These are phyloP conservation scores for Gymnothorax javanicus DNA, from an alignment of 2,797 vertebrate genomes.

Conservation along the genomic window DNA sequence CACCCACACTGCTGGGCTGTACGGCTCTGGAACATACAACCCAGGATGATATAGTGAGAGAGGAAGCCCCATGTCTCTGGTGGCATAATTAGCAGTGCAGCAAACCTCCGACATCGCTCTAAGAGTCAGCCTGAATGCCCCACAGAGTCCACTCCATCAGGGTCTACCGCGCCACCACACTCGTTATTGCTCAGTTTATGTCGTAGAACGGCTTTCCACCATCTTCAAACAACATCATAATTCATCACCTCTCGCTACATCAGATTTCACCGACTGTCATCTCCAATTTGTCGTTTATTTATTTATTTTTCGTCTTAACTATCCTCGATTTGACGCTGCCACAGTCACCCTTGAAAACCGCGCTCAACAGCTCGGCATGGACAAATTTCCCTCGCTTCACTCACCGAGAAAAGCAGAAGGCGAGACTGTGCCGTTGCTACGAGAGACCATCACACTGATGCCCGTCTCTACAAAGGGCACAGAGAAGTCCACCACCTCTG, in stretches of 20 bases:
- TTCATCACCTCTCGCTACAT: not conserved
- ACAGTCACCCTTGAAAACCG: not conserved
- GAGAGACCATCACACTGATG: slow-evolving; percentile 93
- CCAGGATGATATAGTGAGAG: not conserved
- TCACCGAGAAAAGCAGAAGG: slow-evolving; percentile 91
- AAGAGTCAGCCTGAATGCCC: not conserved
- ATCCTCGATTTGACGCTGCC: not conserved
- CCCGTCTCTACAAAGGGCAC: slow-evolving; percentile 92
- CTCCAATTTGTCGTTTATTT: not conserved
- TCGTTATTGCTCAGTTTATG: not conserved
- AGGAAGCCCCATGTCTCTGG: not conserved
- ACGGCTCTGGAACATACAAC: slow-evolving; percentile 79
- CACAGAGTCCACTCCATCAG: not conserved
- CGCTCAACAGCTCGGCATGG: not conserved
- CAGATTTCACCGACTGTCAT: not conserved
- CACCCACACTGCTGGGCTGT: slow-evolving; percentile 95
- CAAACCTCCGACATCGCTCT: not conserved
- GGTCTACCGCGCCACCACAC: not conserved
- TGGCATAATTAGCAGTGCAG: slow-evolving; percentile 7
- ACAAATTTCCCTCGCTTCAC: slow-evolving; percentile 24
- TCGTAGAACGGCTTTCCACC: not conserved
- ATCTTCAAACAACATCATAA: not conserved
- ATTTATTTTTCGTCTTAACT: not conserved
- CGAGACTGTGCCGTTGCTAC: slow-evolving; percentile 91
- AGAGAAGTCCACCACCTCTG: slow-evolving; percentile 91